These are phyloP conservation scores for Oscheius myriophilus DNA, from an alignment of 2,888 invertebrate species.

Conservation along the genomic window DNA sequence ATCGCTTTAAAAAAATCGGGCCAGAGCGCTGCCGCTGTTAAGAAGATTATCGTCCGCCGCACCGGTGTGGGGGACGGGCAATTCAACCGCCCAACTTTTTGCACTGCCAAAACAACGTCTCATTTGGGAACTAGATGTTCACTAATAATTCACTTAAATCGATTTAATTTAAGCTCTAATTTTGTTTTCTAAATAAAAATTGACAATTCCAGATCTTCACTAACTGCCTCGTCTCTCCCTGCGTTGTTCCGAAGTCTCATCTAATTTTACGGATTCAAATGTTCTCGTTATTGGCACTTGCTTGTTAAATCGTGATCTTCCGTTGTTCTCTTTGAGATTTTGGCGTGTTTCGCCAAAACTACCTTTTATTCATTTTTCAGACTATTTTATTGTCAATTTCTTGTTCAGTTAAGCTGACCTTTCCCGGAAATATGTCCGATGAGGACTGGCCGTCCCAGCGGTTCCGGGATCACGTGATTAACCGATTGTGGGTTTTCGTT, in stretches of 20 bases:
- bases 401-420: neutral
- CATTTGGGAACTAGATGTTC: no score
- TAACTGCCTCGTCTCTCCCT: neutral
- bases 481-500: slow-evolving; percentile 62
- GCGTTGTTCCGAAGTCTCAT: neutral
- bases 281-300: slow-evolving; percentile 4
- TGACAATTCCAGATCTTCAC: neutral
- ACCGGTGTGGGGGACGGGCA: no score
- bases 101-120: neutral
- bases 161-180: no score
- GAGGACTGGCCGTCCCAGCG: slow-evolving; percentile 70
- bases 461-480: slow-evolving; percentile 69
- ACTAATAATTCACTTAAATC: no score
- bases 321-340: neutral
- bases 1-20: no score
- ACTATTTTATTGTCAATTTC: slow-evolving; percentile 10
- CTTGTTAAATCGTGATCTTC: neutral
- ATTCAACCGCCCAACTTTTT: no score
- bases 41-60: no score
- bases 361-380: neutral
- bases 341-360: neutral
- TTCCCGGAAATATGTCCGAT: slow-evolving; percentile 51
- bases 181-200: no score
- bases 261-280: slow-evolving; percentile 3
- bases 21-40: no score